Percentiles rank a stretch among this genome's conserved stretches.
These are phyloP conservation scores for Imbricaverruca yamaguchii DNA, from an alignment of 2,888 invertebrate genomes.

Conservation along the genomic window DNA sequence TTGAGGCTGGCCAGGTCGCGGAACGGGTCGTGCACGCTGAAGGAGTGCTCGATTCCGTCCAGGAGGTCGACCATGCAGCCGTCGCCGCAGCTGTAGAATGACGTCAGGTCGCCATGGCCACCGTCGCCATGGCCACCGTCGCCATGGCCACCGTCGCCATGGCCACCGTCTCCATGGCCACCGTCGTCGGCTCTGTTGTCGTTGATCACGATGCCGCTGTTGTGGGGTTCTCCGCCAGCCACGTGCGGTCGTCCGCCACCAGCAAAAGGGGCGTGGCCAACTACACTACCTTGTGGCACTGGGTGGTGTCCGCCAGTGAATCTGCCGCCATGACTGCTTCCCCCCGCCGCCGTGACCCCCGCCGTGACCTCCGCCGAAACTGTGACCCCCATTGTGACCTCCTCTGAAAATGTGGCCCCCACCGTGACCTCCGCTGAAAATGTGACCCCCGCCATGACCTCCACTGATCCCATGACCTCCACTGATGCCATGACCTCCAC, in stretches of 20 bases:
- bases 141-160: neutral
- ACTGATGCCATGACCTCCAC: too few species aligned
- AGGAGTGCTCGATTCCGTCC: neutral
- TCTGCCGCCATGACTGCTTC: neutral
- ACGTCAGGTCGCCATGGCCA: neutral
- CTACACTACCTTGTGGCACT: neutral
- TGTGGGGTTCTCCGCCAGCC: neutral
- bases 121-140: neutral
- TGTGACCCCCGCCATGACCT: too few species aligned
- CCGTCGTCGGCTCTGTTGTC: neutral
- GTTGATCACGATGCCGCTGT: too few species aligned
- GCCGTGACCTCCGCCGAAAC: neutral
- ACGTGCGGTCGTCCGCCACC: neutral
- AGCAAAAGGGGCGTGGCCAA: neutral
- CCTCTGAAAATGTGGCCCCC: neutral
- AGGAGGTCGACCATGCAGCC: neutral
- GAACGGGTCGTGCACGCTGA: neutral
- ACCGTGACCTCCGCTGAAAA: too few species aligned
- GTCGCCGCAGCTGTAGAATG: neutral
- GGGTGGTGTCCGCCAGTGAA: neutral
- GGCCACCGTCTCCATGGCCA: neutral
- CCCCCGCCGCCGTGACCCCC: neutral
- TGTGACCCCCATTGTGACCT: neutral
- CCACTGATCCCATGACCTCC: neutral
- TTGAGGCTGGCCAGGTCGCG: neutral